A percentile compares a stretch with the other conserved stretches of the same genome.
Evolutionary conservation across 2,888 invertebrate genomes (phyloP).

Genomic region (Coenonympha arcania): DNA sequence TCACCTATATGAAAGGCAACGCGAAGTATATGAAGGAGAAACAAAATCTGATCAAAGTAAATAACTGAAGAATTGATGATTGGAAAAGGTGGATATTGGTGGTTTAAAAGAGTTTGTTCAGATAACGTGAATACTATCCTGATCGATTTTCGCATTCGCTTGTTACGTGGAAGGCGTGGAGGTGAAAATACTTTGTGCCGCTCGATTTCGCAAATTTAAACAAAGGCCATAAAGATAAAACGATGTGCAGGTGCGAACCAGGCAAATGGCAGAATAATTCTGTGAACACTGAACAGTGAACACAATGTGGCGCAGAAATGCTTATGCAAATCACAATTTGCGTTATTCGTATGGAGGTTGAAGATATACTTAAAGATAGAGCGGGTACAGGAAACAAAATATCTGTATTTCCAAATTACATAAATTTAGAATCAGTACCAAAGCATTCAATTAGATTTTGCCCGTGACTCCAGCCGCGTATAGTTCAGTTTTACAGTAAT

Average conservation of each 20-base stretch:
- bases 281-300: slow-evolving; percentile 28
- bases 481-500: too few species aligned
- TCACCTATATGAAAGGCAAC: too few species aligned
- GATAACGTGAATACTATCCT: slow-evolving; percentile 4
- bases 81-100: too few species aligned
- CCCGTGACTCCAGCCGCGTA: too few species aligned
- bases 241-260: slow-evolving; percentile 30
- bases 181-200: slow-evolving; percentile 24
- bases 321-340: slow-evolving; percentile 54
- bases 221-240: slow-evolving; percentile 26
- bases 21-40: too few species aligned
- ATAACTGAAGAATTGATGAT: too few species aligned
- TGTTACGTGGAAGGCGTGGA: slow-evolving; percentile 18
- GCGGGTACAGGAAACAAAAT: not conserved
- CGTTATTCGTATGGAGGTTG: slow-evolving; percentile 30
- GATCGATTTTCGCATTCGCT: slow-evolving; percentile 16
- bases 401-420: not conserved
- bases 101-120: too few species aligned
- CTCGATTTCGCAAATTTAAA: slow-evolving; percentile 28
- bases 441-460: too few species aligned
- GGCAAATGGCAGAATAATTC: slow-evolving; percentile 37
- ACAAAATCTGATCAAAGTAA: not conserved
- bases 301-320: slow-evolving; percentile 37
- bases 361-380: not conserved
- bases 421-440: too few species aligned